Conservation (phyloP, 2,113 vertebrate species). For the Nerophis lumbriciformis region DNA sequence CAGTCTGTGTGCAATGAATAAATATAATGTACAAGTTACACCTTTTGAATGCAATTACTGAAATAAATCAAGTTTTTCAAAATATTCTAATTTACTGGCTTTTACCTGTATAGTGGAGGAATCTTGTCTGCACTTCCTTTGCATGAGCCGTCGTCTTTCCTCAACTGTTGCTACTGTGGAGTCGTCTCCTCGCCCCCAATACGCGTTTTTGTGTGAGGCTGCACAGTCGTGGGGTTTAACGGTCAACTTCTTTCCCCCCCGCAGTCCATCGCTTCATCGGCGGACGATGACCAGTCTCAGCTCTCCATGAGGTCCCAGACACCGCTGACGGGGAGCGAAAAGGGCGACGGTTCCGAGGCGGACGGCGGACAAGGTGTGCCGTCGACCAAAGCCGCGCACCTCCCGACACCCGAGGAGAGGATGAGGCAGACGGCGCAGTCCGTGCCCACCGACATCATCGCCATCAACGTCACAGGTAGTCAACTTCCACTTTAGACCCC, state of each 20-base stretch:
- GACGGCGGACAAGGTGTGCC: constrained; percentile 76
- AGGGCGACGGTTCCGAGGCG: constrained; percentile 72
- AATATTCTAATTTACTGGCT: too few relatives aligned
- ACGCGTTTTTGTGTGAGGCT: too few relatives aligned
- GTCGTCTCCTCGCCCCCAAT: too few relatives aligned
- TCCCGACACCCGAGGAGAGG: constrained; percentile 96
- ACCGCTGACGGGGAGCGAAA: constrained; percentile 52
- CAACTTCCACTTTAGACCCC: constrained; percentile 32
- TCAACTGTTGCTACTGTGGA: too few relatives aligned
- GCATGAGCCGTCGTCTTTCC: too few relatives aligned
- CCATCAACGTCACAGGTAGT: constrained; percentile 94
- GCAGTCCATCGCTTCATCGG: constrained; percentile 78
- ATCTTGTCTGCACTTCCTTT: too few relatives aligned
- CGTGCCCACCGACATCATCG: constrained; percentile 86
- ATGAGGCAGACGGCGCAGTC: constrained; percentile 88
- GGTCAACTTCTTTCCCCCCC: not conserved
- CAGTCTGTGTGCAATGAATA: too few relatives aligned
- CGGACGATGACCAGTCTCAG: constrained; percentile 82
- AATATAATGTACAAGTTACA: too few relatives aligned
- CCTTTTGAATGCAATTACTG: too few relatives aligned
- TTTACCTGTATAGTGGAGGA: too few relatives aligned
- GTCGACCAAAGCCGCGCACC: constrained; percentile 76
- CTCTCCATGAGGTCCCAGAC: constrained; percentile 78
- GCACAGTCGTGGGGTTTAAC: not conserved
- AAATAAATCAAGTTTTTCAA: too few relatives aligned